Evolutionary conservation across 2,797 vertebrate genomes (phyloP), one percentile per base, ranked within the genome.

Genomic region (Fratercula arctica): DNA sequence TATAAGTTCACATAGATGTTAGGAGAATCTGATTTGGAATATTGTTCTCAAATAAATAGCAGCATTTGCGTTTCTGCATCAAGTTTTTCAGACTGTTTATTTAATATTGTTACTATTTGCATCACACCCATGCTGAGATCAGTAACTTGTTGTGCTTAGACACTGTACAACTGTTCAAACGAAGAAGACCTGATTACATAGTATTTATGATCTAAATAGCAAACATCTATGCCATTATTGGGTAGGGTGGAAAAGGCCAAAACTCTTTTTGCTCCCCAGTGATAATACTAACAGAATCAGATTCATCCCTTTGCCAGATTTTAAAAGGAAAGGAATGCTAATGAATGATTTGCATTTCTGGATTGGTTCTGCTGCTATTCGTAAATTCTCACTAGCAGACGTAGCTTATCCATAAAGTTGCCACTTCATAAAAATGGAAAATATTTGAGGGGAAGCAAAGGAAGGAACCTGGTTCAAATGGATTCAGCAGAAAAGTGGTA

Each of bases 1-100:
- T 97, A 95, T 90, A 95, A 94, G 45, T 56, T 86, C 77, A 90
- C 67, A 92, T 72, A 94, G 96, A 90, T 39, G 31, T 86, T 92
- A 92, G 82, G 37, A 89, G 64, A 78, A 80, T 85, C 66, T 69
- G 73, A 77, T 96, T 95, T 95, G 63, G 89, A 96, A 95, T 93
- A 91, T 28, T 72, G 17, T 68, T 95, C 76, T 89, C 90, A 92
- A 91, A 97, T 63, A 87, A 81, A 67, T 23, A 73, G 51, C 15
- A 72, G 39, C 28, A 69, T 82, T 89, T 85, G 33, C n/a, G 41
- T 59, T 70, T 84, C 66, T 69, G 45, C 59, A 91, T 68, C 26
- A 64, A 89, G 74, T 37, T 95, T 97, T 96, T 91, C 89, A 75
- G 69, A 53, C 14, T 66, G 41, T 51, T 91, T 83, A 50, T 66